These are phyloP conservation scores for Adrianichthys oophorus DNA, from an alignment of 2,797 vertebrate genomes.

Conservation along the genomic window DNA sequence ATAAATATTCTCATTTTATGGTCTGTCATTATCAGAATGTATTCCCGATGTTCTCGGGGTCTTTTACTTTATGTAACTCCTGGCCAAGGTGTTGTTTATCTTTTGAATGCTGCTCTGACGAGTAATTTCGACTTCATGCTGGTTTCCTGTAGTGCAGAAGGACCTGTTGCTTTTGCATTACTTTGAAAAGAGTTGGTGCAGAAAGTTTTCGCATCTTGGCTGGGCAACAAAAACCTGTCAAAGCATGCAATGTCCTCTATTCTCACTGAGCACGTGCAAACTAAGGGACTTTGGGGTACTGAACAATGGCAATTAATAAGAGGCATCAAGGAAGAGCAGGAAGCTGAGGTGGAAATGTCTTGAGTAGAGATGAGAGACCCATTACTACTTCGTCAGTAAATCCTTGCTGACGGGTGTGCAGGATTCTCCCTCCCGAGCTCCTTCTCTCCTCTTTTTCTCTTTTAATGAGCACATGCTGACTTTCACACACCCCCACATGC, in stretches of 20 bases:
- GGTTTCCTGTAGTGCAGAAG: slow-evolving; percentile 27
- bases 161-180: slow-evolving; percentile 58
- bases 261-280: slow-evolving; percentile 58
- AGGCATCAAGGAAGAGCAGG: slow-evolving; percentile 40
- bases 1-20: neutral
- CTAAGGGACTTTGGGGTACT: slow-evolving; percentile 61
- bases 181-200: slow-evolving; percentile 20
- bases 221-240: slow-evolving; percentile 42
- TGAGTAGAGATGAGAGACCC: slow-evolving; percentile 70
- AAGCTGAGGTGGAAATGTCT: slow-evolving; percentile 46
- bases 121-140: slow-evolving; percentile 37
- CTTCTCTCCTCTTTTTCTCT: slow-evolving; percentile 25
- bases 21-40: slow-evolving; percentile 4
- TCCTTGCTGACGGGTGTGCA: slow-evolving; percentile 69
- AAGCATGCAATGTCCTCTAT: slow-evolving; percentile 38
- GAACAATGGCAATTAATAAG: slow-evolving; percentile 69
- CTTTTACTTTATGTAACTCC: neutral
- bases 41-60: slow-evolving; percentile 6
- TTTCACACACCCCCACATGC: slow-evolving; percentile 32
- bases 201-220: slow-evolving; percentile 32
- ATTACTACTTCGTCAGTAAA: slow-evolving; percentile 74
- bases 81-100: slow-evolving; percentile 34
- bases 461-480: slow-evolving; percentile 66
- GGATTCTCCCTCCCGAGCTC: slow-evolving; percentile 48
- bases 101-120: slow-evolving; percentile 19